These are phyloP conservation scores for Acronicta leporina DNA, from an alignment of 2,888 invertebrate genomes.

Conservation along the genomic window DNA sequence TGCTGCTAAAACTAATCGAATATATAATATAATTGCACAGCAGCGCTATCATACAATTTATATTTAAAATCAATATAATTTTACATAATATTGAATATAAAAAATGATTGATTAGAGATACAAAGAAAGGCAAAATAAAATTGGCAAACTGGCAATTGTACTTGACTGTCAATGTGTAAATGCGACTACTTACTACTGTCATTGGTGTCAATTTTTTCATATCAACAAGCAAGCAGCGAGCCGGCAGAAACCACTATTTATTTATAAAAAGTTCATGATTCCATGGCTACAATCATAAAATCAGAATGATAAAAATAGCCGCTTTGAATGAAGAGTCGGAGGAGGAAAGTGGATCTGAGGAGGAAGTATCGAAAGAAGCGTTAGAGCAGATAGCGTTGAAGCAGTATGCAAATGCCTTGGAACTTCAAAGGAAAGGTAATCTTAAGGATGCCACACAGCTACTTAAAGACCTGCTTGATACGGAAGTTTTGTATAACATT, in stretches of 20 bases:
- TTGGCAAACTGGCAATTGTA: no score
- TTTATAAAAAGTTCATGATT: conserved; percentile 24
- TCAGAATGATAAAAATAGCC: conserved; percentile 89
- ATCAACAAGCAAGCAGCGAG: conserved; percentile 3
- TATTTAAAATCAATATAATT: no score
- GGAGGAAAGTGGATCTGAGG: conserved; percentile 89
- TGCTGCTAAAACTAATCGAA: no score
- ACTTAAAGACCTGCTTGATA: conserved; percentile 91
- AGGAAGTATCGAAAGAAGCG: conserved; percentile 83
- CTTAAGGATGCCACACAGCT: conserved; percentile 91
- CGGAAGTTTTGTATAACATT: conserved; percentile 89
- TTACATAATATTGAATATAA: no score
- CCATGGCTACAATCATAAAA: conserved; percentile 12
- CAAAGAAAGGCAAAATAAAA: no score
- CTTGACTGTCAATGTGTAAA: no score
- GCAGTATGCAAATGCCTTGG: conserved; percentile 93
- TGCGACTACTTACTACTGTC: no score
- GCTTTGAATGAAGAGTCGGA: conserved; percentile 91
- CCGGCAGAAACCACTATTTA: conserved; percentile 26
- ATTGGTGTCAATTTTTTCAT: background rate
- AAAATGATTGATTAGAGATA: no score
- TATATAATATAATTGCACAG: no score
- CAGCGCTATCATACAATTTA: no score
- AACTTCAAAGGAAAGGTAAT: conserved; percentile 91
- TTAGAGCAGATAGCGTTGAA: conserved; percentile 95